Base-by-base conservation (phyloP, 2,888 invertebrate genomes). In the Venusia cambrica region DNA sequence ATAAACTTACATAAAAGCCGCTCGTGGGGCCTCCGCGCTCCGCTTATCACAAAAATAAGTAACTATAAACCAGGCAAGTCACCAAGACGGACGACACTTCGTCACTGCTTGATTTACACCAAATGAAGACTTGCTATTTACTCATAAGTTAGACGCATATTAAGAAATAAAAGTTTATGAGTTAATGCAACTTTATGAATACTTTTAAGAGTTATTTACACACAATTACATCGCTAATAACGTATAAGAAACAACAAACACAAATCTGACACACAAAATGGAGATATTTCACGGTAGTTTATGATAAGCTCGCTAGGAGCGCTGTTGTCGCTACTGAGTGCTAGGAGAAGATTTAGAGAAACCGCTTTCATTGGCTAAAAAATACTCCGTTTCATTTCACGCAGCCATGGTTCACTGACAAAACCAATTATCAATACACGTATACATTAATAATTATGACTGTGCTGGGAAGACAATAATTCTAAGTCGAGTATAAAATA, bases 251-350 rank as follows among this genome's bases (percentile, higher is more conserved):
- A 77, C 81, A 87, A 88, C 87, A 88, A 87, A 88, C 88, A 87
- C 88, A 89, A 89, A 89, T 89, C 89, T 90, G 89, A 90, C 78
- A 81, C 45, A 49, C 87, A 90, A 90, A 87, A 90, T 90, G 90
- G 90, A 90, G 89, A 88, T 89, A 88, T 84, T 88, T 85, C 80
- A 83, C 73, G 71, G 65, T 81, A 87, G 81, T 89, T 87, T 71
- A 52, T 63, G 60, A 73, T 77, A 73, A 63, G 65, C 51, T 66
- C 88, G 76, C 79, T 33, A 62, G 78, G 56, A 74, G 88, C 89
- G 89, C 80, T 73, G 57, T 41, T 33, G 48, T 63, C 54, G 55
- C 16, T n/a, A n/a, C 5, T 10, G 18, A 13, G 3, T 10, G 15
- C n/a, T 14, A 15, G 20, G 31, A 14, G 29, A 14, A 42, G 43